Percentiles rank a stretch among this genome's conserved stretches.
Conservation (phyloP, 2,888 invertebrate genomes). For the Scaptomyza caliginosa region DNA sequence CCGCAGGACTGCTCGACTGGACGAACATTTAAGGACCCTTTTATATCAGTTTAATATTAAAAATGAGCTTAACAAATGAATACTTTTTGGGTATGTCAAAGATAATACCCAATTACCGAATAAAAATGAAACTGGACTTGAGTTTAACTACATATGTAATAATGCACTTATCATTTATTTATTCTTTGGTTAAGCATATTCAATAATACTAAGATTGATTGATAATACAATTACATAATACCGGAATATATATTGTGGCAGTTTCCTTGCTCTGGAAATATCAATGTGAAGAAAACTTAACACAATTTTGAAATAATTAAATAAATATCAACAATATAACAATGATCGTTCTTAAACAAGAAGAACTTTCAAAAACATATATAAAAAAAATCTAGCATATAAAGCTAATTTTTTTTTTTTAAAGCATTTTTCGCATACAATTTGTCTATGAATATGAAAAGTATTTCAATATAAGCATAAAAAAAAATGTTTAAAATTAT, state of each 20-base stretch:
- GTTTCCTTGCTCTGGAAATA: conserved; percentile 5
- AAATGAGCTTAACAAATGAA: conserved; percentile 29
- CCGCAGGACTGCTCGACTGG: background rate
- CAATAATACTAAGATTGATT: conserved; percentile 34
- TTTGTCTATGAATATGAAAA: background rate
- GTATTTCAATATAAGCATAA: background rate
- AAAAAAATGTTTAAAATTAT: background rate
- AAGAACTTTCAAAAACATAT: background rate
- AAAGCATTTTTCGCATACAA: background rate
- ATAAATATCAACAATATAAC: background rate
- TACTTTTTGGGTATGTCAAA: conserved; percentile 43
- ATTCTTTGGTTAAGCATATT: conserved; percentile 55
- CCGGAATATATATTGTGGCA: conserved; percentile 19
- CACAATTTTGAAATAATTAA: background rate
- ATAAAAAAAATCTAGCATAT: background rate
- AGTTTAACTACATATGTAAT: conserved; percentile 35
- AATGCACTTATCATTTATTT: conserved; percentile 51
- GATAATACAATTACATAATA: conserved; percentile 26
- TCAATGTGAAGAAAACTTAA: conserved; percentile 2
- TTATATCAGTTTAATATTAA: conserved; percentile 16
- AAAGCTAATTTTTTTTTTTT: background rate
- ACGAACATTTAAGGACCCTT: background rate
- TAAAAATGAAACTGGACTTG: conserved; percentile 43
- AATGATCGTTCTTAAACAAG: background rate
- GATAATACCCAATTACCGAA: conserved; percentile 56